Evolutionary conservation across 2,888 invertebrate species (phyloP).

Genomic region (Lottia gigantea): DNA sequence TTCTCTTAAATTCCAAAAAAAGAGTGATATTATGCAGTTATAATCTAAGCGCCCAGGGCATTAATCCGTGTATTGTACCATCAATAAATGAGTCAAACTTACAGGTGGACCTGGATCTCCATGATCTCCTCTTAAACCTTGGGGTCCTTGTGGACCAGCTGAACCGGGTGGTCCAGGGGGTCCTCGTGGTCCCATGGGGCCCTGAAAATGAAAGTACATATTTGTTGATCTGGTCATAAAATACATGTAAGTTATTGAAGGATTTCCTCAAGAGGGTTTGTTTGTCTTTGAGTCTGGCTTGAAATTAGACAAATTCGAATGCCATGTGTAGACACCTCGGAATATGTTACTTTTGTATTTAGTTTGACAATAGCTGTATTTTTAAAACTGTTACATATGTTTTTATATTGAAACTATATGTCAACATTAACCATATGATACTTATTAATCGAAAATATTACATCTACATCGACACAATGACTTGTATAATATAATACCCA

Average conservation of each 20-base stretch:
- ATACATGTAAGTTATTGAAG: too few species aligned
- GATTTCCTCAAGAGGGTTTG: neutral
- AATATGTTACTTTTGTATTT: neutral
- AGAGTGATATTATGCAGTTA: too few species aligned
- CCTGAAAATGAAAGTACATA: conserved; percentile 14
- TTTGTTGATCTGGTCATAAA: too few species aligned
- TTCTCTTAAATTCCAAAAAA: too few species aligned
- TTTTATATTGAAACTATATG: neutral
- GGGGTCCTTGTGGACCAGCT: conserved; percentile 50
- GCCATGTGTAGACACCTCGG: too few species aligned
- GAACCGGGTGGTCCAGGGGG: conserved; percentile 30
- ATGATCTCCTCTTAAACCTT: conserved; percentile 49
- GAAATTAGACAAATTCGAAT: too few species aligned
- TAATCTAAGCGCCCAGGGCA: too few species aligned
- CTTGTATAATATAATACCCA: too few species aligned
- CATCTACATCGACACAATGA: too few species aligned
- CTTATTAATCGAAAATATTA: too few species aligned
- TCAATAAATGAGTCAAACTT: neutral
- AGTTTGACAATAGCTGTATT: neutral
- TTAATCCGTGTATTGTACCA: too few species aligned
- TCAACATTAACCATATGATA: too few species aligned
- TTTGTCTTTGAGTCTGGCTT: neutral
- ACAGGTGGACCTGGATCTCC: conserved; percentile 49
- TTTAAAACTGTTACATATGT: conserved; percentile 7
- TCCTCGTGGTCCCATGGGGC: conserved; percentile 31